phyloP scores from a whole-genome alignment of 2,113 vertebrate genomes.

The Fulmarus glacialis region DNA sequence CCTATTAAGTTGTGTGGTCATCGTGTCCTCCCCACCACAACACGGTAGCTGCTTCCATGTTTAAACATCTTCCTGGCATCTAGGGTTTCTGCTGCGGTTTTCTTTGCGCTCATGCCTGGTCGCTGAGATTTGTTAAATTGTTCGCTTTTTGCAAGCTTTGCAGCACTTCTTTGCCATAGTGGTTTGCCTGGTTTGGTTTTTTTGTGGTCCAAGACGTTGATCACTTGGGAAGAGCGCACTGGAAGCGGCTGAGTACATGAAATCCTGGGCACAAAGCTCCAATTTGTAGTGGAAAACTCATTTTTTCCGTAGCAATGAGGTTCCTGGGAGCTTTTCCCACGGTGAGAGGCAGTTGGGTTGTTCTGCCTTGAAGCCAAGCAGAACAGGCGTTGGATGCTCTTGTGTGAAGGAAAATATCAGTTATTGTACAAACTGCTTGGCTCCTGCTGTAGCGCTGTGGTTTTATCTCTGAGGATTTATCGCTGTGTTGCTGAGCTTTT shows the following conservation, averaged over 20 bases:
- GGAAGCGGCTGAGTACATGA: not conserved
- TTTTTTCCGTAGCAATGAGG: not conserved
- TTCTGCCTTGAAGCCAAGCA: not conserved
- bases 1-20: not conserved
- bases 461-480: not conserved
- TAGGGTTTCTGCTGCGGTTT: not conserved
- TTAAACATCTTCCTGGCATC: not conserved
- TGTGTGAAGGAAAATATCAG: not conserved
- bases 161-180: not conserved
- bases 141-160: not conserved
- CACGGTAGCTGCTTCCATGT: not conserved
- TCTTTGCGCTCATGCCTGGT: fast-evolving
- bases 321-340: not conserved
- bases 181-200: not conserved
- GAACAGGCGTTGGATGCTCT: fast-evolving
- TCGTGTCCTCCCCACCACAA: not conserved
- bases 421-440: not conserved
- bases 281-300: not conserved
- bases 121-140: not conserved
- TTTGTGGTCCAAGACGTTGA: not conserved
- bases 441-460: not conserved
- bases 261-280: not conserved
- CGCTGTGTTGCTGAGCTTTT: not conserved
- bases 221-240: not conserved
- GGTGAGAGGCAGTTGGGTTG: not conserved